Evolutionary conservation across 2,888 invertebrate genomes (phyloP).

Genomic region (Brenthis ino): DNA sequence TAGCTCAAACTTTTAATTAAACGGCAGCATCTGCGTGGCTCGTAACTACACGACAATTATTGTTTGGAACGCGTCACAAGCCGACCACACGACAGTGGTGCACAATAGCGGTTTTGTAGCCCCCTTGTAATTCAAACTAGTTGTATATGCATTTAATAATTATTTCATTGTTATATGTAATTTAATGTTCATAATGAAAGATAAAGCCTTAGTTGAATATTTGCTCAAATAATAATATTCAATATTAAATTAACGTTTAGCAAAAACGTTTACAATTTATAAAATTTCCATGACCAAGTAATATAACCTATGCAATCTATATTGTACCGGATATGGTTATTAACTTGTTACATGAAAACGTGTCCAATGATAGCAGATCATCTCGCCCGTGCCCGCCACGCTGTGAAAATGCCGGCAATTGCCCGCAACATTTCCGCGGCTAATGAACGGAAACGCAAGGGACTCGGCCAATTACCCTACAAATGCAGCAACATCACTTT

Average conservation of each 20-base stretch:
- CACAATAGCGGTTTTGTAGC: background rate
- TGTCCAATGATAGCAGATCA: conserved; percentile 18
- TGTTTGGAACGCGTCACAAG: conserved; percentile 42
- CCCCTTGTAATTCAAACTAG: background rate
- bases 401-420: conserved; percentile 14
- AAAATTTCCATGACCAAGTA: too few relatives aligned
- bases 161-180: too few relatives aligned
- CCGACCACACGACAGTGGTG: conserved; percentile 1
- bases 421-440: conserved; percentile 24
- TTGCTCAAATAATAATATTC: too few relatives aligned
- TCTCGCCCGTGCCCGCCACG: background rate
- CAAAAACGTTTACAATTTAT: too few relatives aligned
- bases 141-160: background rate
- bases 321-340: background rate
- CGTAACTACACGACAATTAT: conserved; percentile 69
- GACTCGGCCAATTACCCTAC: conserved; percentile 27
- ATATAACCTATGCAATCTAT: too few relatives aligned
- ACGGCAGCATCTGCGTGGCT: conserved; percentile 70
- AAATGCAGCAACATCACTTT: conserved; percentile 17
- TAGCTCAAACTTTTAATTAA: conserved; percentile 78
- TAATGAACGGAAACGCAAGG: conserved; percentile 32
- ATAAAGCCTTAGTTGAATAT: too few relatives aligned
- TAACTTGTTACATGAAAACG: conserved; percentile 3
- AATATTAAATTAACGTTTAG: too few relatives aligned
- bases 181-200: too few relatives aligned